Evolutionary conservation across 2,113 vertebrate genomes (phyloP).

Genomic region (Cnemophilus loriae): DNA sequence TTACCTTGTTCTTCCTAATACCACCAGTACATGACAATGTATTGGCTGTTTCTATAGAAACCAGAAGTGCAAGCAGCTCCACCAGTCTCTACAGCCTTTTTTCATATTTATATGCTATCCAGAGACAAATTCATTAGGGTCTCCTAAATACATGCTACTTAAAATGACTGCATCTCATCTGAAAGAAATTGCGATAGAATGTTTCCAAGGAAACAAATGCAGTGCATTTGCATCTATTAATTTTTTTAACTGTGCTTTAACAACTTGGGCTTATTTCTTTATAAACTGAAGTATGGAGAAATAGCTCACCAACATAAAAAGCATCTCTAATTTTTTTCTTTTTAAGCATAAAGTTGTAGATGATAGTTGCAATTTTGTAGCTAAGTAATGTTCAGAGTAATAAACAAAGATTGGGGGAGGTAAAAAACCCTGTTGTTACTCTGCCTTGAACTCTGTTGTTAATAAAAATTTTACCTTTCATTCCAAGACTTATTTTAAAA

Average conservation of each 20-base stretch:
- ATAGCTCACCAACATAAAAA: slow-evolving; percentile 4
- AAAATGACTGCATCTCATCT: slow-evolving; percentile 67
- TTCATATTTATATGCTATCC: slow-evolving; percentile 57
- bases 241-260: slow-evolving; percentile 63
- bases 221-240: slow-evolving; percentile 61
- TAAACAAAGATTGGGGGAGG: not conserved
- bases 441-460: not conserved
- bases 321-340: not conserved
- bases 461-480: not conserved
- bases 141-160: slow-evolving; percentile 59
- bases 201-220: slow-evolving; percentile 74
- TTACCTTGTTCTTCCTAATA: slow-evolving; percentile 42
- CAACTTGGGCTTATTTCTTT: slow-evolving; percentile 18
- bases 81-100: slow-evolving; percentile 41
- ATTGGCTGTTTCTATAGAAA: slow-evolving; percentile 76
- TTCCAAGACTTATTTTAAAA: not conserved
- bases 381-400: not conserved
- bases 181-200: slow-evolving; percentile 62
- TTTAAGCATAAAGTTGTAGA: not conserved
- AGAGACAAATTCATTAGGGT: slow-evolving; percentile 65
- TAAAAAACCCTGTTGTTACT: not conserved
- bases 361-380: not conserved
- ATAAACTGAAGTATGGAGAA: slow-evolving; percentile 17
- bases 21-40: not conserved
- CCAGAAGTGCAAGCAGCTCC: slow-evolving; percentile 45